Evolutionary conservation across 2,113 vertebrate species (phyloP), one percentile per base, ranked within the genome.

Genomic region (Dasyurus viverrinus): DNA sequence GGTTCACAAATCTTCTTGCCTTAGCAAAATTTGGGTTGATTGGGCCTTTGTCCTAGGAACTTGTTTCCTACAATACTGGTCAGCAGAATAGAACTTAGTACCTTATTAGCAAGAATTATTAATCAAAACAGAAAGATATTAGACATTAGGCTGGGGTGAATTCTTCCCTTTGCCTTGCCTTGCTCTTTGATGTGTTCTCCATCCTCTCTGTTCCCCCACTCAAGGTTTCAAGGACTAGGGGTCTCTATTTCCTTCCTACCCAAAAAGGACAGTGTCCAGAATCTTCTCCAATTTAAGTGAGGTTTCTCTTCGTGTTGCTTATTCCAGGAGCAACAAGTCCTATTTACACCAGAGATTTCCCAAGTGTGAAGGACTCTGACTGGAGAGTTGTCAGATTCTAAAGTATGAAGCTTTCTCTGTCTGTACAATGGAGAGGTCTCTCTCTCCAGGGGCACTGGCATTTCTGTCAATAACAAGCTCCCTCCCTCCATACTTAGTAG

Each of bases 401-500:
- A 76, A 76, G n/a, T 76, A 42, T n/a, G 36, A 42, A 46, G n/a
- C 36, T 22, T 0, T 10, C 27, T 89, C 57, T 2, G 8, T 2
- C 2, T 8, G 91, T 84, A 30, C 54, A 47, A 27, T 46, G 25
- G 1, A 0, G 36, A 16, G 54, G 19, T 14, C 5, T 22, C 0
- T 22, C 0, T 23, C 5, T 22, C 1, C 10, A 2, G 25, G 30
- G 54, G 26, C 46, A 36, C 9, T 36, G 9, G 8, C 47, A 0
- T 57, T 53, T 90, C 53, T 91, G 47, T 55, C 68, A 50, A 46
- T 3, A 53, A 89, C 48, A 50, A 84, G 14, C n/a, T 24, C 68
- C 48, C 7, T 52, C 11, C 19, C 19, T 0, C 16, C 2, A n/a
- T 22, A 46, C 25, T 0, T 91, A 48, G 26, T 10, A 4, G 52